phyloP scores from a whole-genome alignment of 2,888 invertebrate species.

The Smittia sp. region DNA sequence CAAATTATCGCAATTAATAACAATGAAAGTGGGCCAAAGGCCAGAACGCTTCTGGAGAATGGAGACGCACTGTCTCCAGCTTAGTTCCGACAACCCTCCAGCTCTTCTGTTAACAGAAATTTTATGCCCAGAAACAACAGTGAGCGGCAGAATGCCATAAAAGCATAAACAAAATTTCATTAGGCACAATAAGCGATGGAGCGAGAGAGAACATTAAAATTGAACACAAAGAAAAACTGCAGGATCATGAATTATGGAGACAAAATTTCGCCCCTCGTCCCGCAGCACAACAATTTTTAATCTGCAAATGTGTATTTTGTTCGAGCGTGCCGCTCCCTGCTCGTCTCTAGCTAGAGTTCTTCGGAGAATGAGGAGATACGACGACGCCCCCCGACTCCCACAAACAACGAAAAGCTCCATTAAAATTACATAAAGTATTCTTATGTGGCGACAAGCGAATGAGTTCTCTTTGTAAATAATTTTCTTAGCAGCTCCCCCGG shows the following conservation, averaged over 20 bases:
- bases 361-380: no score
- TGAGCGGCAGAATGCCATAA: slow-evolving; percentile 27
- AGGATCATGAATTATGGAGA: slow-evolving; percentile 29
- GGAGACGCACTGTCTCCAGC: slow-evolving; percentile 18
- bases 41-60: background rate
- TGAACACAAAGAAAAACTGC: slow-evolving; percentile 20
- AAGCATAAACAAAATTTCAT: slow-evolving; percentile 26
- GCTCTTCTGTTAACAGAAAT: background rate
- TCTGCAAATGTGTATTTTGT: slow-evolving; percentile 3
- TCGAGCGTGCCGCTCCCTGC: background rate
- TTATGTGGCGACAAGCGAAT: background rate
- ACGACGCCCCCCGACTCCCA: no score
- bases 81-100: background rate
- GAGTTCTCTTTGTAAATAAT: background rate
- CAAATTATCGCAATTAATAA: slow-evolving; percentile 28
- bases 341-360: no score
- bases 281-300: background rate
- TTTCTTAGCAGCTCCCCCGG: no score
- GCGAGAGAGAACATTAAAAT: slow-evolving; percentile 20
- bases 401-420: background rate
- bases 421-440: slow-evolving; percentile 8
- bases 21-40: slow-evolving; percentile 6
- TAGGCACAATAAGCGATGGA: slow-evolving; percentile 4
- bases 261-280: background rate
- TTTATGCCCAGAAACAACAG: slow-evolving; percentile 13